A percentile compares a stretch with the other conserved stretches of the same genome.
Evolutionary conservation across 2,888 invertebrate species (phyloP).

Genomic region (Lutraria lutraria): DNA sequence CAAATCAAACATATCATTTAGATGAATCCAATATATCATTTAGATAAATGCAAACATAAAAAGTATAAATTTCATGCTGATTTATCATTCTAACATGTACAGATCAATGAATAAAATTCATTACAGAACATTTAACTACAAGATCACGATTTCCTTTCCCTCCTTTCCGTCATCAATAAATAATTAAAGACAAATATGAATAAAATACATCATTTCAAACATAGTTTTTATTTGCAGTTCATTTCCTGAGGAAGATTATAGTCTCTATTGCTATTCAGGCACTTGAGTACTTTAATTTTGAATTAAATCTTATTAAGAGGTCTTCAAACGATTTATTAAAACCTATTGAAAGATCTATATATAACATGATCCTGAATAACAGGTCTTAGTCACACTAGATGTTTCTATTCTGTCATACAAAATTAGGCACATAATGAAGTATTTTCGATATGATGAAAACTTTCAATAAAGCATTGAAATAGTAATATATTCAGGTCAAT

Average conservation of each 20-base stretch:
- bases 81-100: neutral
- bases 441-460: neutral
- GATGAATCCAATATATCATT: neutral
- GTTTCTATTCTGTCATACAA: neutral
- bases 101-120: neutral
- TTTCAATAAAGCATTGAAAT: neutral
- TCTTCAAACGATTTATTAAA: neutral
- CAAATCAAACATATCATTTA: too few relatives aligned
- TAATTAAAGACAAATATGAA: neutral
- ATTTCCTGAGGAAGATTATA: neutral
- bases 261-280: neutral
- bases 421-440: neutral
- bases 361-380: neutral
- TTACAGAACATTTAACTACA: too few relatives aligned
- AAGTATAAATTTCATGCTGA: neutral
- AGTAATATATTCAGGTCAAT: neutral
- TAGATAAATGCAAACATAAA: neutral
- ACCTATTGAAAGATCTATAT: neutral
- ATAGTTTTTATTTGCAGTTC: constrained; percentile 21
- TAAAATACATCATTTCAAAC: neutral
- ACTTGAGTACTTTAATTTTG: constrained; percentile 2
- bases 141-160: neutral
- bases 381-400: neutral
- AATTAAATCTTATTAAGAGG: constrained; percentile 18
- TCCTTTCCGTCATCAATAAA: neutral